Evolutionary conservation across 2,888 invertebrate genomes (phyloP).

Genomic region (Athetis lepigone): DNA sequence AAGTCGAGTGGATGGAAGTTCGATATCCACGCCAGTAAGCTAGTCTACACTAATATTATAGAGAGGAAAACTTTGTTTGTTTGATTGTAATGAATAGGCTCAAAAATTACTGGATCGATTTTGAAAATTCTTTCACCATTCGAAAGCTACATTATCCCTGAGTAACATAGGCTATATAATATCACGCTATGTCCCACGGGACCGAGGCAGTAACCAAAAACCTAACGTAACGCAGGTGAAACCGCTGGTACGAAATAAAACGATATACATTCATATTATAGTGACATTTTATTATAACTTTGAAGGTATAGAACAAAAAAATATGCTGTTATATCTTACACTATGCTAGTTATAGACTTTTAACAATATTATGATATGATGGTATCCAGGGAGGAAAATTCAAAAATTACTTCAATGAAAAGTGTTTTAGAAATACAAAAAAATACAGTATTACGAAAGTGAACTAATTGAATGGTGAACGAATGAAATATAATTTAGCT

Average conservation of each 20-base stretch:
- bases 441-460: slow-evolving; percentile 11
- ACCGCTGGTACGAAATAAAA: slow-evolving; percentile 48
- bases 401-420: slow-evolving; percentile 13
- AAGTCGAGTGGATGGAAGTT: no score
- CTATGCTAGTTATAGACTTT: slow-evolving; percentile 59
- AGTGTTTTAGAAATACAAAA: slow-evolving; percentile 4
- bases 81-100: no score
- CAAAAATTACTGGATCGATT: no score
- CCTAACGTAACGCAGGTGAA: no score
- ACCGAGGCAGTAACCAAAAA: no score
- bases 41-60: no score
- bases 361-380: slow-evolving; percentile 61
- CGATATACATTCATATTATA: slow-evolving; percentile 45
- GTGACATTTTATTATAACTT: slow-evolving; percentile 60
- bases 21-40: no score
- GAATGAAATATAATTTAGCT: slow-evolving; percentile 11
- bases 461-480: slow-evolving; percentile 9
- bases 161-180: no score
- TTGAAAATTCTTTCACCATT: no score
- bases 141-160: no score
- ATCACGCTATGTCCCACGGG: no score
- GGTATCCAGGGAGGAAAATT: slow-evolving; percentile 45
- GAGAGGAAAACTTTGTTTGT: no score
- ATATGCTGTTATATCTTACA: slow-evolving; percentile 56
- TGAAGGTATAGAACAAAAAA: slow-evolving; percentile 57